Evolutionary conservation across 2,113 vertebrate genomes (phyloP).

Genomic region (Semicossyphus pulcher): DNA sequence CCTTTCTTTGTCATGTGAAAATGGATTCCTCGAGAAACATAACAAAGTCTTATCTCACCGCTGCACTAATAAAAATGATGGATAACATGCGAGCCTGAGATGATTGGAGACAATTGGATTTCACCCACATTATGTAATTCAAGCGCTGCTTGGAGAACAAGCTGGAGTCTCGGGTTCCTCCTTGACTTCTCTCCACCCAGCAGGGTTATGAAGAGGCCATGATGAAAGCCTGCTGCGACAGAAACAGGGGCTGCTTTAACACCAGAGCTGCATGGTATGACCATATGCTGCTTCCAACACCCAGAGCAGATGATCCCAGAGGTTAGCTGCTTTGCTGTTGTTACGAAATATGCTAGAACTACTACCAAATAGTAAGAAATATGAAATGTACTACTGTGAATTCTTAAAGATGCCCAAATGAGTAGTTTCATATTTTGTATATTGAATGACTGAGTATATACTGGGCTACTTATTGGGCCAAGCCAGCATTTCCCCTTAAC

Average conservation of each 20-base stretch:
- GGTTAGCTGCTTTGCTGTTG: conserved; percentile 12
- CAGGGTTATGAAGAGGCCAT: conserved; percentile 67
- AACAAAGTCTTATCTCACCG: conserved; percentile 83
- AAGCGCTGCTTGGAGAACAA: conserved; percentile 74
- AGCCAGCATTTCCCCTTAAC: no score
- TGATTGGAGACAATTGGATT: conserved; percentile 86
- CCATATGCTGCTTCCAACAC: neutral
- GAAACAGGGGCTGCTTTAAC: conserved; percentile 16
- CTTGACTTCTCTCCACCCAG: conserved; percentile 50
- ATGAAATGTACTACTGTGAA: neutral
- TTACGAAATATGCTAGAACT: no score
- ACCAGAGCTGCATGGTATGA: conserved; percentile 1
- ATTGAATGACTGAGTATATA: no score
- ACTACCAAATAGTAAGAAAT: no score
- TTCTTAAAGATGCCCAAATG: neutral
- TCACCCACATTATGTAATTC: conserved; percentile 83
- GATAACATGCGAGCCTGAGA: conserved; percentile 79
- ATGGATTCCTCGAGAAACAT: conserved; percentile 81
- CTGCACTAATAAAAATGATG: conserved; percentile 86
- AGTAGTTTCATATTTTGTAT: no score
- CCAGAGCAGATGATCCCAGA: neutral
- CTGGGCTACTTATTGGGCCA: no score
- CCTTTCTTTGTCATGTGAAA: conserved; percentile 75
- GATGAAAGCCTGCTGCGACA: conserved; percentile 35
- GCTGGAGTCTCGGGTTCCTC: conserved; percentile 73